Evolutionary conservation across 2,113 vertebrate species (phyloP).

Genomic region (Cololabis saira): DNA sequence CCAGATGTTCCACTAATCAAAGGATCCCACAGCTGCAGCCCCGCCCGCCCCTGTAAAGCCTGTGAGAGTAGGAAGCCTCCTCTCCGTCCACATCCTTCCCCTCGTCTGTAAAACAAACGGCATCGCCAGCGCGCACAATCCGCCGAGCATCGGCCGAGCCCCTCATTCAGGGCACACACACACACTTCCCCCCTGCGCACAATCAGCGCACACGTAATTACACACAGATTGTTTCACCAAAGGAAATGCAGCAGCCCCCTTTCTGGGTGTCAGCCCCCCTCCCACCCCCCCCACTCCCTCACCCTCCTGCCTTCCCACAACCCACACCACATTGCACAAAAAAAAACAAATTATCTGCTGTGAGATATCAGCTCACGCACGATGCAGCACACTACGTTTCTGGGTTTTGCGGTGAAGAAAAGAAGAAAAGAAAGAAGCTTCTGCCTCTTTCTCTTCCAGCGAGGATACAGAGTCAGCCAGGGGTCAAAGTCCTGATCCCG

Average conservation of each 20-base stretch:
- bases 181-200: conserved; percentile 75
- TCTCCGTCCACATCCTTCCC: conserved; percentile 80
- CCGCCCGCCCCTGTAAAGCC: conserved; percentile 51
- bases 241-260: conserved; percentile 66
- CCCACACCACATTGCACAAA: conserved; percentile 46
- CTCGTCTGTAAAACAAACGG: conserved; percentile 71
- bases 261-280: conserved; percentile 49
- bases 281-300: too few relatives aligned
- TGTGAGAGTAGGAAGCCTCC: conserved; percentile 73
- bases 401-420: background rate
- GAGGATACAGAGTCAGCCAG: conserved; percentile 14
- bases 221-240: conserved; percentile 74
- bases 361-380: conserved; percentile 38
- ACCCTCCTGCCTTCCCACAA: conserved; percentile 54
- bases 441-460: background rate
- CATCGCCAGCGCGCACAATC: conserved; percentile 44
- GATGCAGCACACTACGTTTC: conserved; percentile 16
- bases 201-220: conserved; percentile 79
- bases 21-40: conserved; percentile 73
- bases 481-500: conserved; percentile 45
- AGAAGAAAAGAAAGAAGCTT: background rate
- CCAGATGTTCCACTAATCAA: conserved; percentile 78
- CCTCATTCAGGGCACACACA: conserved; percentile 69
- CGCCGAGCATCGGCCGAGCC: conserved; percentile 47
- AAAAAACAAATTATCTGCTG: conserved; percentile 53